Percentiles rank a stretch among this genome's conserved stretches.
Evolutionary conservation across 1,140 invertebrate genomes (phyloP).

Genomic region (Drosophila navojoa): DNA sequence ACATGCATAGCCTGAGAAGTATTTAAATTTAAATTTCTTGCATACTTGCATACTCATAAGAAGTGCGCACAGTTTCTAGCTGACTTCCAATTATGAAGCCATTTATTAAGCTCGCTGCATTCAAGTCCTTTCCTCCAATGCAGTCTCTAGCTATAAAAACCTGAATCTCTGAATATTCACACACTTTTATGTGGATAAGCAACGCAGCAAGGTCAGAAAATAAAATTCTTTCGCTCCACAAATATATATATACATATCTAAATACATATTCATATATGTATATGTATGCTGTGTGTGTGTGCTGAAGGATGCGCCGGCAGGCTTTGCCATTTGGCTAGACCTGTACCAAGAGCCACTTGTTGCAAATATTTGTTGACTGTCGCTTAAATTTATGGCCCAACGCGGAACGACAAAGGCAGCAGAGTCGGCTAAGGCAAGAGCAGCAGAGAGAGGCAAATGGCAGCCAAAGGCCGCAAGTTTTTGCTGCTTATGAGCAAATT

Average conservation of each 20-base stretch:
- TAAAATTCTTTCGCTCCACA: constrained; percentile 27
- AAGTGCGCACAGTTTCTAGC: too few species aligned
- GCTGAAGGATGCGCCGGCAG: constrained; percentile 26
- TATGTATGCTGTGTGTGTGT: too few species aligned
- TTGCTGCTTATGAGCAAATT: constrained; percentile 56
- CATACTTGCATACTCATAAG: too few species aligned
- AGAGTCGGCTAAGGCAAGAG: constrained; percentile 8
- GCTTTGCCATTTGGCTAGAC: constrained; percentile 13
- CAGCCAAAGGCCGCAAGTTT: constrained; percentile 44
- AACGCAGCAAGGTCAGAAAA: constrained; percentile 56
- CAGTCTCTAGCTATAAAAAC: too few species aligned
- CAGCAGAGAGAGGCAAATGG: constrained; percentile 25
- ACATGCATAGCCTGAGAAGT: too few species aligned
- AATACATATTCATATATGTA: background rate
- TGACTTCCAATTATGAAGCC: too few species aligned
- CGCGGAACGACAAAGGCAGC: constrained; percentile 34
- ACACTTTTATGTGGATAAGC: constrained; percentile 25
- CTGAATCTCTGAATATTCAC: too few species aligned
- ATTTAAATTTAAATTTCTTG: too few species aligned
- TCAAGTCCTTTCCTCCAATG: too few species aligned
- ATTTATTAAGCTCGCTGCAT: too few species aligned
- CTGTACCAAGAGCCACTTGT: constrained; percentile 70
- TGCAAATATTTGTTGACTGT: constrained; percentile 83
- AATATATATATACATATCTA: constrained; percentile 1
- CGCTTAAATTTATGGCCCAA: constrained; percentile 80